phyloP scores from a whole-genome alignment of 2,888 invertebrate genomes.

The Drepanosiphum platanoidis region DNA sequence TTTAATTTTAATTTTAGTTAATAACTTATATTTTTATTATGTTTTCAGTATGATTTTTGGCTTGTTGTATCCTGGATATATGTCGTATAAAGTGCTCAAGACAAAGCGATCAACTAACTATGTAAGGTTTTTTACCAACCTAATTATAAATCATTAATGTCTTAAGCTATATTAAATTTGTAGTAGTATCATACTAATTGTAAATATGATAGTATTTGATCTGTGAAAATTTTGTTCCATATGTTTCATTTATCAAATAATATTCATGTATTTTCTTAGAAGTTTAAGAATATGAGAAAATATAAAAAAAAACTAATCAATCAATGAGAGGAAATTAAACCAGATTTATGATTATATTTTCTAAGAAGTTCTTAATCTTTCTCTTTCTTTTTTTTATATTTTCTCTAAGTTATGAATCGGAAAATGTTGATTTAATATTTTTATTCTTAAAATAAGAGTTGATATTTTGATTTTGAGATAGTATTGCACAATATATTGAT shows the following conservation, averaged over 20 bases:
- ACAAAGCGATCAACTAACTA: slow-evolving; percentile 53
- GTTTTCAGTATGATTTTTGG: slow-evolving; percentile 58
- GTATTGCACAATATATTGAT: too few species aligned
- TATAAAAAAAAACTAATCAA: too few species aligned
- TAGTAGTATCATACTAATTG: neutral
- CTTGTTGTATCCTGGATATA: slow-evolving; percentile 56
- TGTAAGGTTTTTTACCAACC: slow-evolving; percentile 26
- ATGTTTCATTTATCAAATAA: neutral
- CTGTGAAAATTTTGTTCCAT: neutral
- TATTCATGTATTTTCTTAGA: neutral
- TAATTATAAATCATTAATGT: neutral
- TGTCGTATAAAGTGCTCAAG: slow-evolving; percentile 57
- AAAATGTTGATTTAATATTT: too few species aligned
- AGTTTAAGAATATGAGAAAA: neutral
- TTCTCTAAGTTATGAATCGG: too few species aligned
- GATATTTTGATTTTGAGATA: too few species aligned
- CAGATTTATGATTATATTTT: too few species aligned
- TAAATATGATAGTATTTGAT: neutral
- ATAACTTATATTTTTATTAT: slow-evolving; percentile 1
- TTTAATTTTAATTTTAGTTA: neutral
- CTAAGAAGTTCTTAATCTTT: too few species aligned
- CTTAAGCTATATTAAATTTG: neutral
- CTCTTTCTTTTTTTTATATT: too few species aligned
- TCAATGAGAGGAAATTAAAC: too few species aligned
- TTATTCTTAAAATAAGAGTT: too few species aligned